phyloP scores from a whole-genome alignment of 2,113 vertebrate genomes.

The Oreochromis tanganicae region DNA sequence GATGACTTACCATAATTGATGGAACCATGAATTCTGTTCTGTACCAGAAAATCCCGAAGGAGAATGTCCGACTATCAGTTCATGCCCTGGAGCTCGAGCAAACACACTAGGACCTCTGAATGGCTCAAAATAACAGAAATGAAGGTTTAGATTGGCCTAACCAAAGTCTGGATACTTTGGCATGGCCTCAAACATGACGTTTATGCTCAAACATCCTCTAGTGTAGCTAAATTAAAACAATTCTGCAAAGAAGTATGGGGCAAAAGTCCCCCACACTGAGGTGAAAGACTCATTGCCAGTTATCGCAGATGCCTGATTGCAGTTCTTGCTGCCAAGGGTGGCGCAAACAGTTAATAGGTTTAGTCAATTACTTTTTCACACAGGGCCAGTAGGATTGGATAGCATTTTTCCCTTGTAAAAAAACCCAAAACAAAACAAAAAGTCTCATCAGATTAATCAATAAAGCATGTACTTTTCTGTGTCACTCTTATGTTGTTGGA shows the following conservation, averaged over 20 bases:
- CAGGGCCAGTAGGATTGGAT: background rate
- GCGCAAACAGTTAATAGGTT: background rate
- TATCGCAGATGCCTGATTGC: background rate
- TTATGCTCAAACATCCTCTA: background rate
- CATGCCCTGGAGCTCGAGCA: background rate
- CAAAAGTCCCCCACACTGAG: background rate
- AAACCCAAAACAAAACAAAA: background rate
- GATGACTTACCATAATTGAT: background rate
- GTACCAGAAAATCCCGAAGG: rapidly evolving
- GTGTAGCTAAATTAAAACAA: background rate
- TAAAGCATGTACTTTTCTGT: background rate
- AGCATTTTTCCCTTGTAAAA: background rate
- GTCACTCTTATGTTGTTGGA: background rate
- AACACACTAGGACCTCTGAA: background rate
- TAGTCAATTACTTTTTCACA: background rate
- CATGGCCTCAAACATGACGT: background rate
- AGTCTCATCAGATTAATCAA: background rate
- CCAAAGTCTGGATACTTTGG: background rate
- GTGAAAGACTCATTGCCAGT: background rate
- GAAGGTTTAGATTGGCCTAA: background rate
- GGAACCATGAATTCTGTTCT: background rate
- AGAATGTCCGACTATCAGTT: background rate
- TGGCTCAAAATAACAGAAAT: background rate
- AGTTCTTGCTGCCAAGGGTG: background rate
- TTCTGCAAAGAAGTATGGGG: background rate